Conservation (phyloP, 2,113 vertebrate genomes). For the Tylochromis polylepis region DNA sequence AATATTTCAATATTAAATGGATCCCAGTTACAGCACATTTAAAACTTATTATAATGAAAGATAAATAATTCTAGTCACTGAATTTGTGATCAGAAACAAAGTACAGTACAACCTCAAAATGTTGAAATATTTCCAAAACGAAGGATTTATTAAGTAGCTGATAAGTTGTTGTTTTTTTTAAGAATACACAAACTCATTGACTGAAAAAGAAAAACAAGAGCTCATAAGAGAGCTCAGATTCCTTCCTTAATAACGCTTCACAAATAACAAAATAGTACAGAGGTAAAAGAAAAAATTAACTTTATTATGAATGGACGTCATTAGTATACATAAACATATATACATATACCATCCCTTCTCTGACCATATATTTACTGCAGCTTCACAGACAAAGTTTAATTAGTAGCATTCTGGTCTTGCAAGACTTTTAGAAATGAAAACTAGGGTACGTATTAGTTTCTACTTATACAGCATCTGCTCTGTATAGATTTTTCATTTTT, state of each 20-base stretch:
- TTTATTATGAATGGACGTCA: not conserved
- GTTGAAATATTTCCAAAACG: not conserved
- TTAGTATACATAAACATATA: not conserved
- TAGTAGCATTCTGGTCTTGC: not conserved
- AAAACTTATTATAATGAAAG: not conserved
- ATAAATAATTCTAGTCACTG: not conserved
- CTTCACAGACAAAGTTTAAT: not conserved
- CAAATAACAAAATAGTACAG: not conserved
- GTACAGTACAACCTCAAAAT: not conserved
- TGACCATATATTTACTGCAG: not conserved
- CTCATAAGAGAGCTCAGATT: not conserved
- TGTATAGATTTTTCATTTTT: not conserved
- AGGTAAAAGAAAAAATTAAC: not conserved
- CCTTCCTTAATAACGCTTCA: not conserved
- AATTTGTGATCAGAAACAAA: not conserved
- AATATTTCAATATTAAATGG: not conserved
- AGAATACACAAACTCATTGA: not conserved
- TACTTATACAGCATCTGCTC: not conserved
- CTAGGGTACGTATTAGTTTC: not conserved
- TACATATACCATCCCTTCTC: not conserved
- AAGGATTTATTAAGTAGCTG: not conserved
- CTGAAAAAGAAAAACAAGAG: not conserved
- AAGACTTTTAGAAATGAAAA: not conserved
- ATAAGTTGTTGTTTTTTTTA: not conserved
- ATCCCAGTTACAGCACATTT: not conserved